Evolutionary conservation across 2,888 invertebrate species (phyloP).

Genomic region (Branchellion lobata): DNA sequence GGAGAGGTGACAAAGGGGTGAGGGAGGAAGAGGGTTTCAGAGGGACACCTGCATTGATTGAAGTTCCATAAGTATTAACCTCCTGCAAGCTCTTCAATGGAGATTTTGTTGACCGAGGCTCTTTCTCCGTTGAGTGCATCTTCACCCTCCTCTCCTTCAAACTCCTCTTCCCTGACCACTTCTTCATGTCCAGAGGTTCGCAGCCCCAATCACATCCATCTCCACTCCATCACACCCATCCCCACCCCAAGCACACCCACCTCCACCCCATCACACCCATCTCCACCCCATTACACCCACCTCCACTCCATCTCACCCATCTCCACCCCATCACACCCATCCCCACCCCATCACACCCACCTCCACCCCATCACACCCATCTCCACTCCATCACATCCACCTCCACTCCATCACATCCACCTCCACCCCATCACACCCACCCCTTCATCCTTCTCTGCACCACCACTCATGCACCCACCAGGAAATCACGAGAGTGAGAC

Average conservation of each 20-base stretch:
- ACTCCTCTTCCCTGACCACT: constrained; percentile 89
- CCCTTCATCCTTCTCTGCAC: neutral
- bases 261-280: too few species aligned
- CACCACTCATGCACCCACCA: constrained; percentile 58
- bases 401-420: too few species aligned
- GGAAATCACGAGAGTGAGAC: constrained; percentile 97
- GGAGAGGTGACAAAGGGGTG: too few species aligned
- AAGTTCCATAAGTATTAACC: neutral
- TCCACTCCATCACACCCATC: neutral
- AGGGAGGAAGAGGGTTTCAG: too few species aligned
- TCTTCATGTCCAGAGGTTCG: constrained; percentile 94
- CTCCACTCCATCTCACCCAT: too few species aligned
- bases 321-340: too few species aligned
- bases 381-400: too few species aligned
- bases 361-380: too few species aligned
- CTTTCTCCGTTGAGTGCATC: constrained; percentile 98
- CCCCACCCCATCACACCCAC: too few species aligned
- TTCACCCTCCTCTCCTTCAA: constrained; percentile 95
- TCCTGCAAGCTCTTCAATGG: constrained; percentile 87
- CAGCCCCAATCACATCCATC: constrained; percentile 44
- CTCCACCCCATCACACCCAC: neutral
- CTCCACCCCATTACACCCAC: too few species aligned
- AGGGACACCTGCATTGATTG: neutral
- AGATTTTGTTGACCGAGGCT: constrained; percentile 98
- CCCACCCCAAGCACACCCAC: too few species aligned